Evolutionary conservation across 2,113 vertebrate genomes (phyloP).

Genomic region (Python bivittatus): DNA sequence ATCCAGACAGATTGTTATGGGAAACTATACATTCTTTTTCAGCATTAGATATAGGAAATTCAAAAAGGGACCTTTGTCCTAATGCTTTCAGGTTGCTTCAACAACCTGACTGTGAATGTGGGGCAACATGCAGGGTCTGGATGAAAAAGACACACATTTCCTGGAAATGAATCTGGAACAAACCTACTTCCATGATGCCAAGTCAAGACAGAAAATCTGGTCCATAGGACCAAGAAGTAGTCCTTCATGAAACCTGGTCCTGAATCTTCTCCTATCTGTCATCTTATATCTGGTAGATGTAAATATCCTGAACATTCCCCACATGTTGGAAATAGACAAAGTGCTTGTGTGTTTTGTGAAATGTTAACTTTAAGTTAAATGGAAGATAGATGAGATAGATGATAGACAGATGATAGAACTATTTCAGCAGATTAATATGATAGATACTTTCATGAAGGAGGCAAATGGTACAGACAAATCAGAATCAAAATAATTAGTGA

Average conservation of each 20-base stretch:
- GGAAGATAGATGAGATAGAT: neutral
- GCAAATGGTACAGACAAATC: neutral
- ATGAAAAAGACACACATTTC: neutral
- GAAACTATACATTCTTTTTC: neutral
- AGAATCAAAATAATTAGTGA: neutral
- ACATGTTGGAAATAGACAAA: neutral
- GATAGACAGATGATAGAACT: neutral
- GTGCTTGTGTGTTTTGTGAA: neutral
- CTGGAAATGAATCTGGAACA: neutral
- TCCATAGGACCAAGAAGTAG: neutral
- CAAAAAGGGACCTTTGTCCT: neutral
- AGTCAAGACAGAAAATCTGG: neutral
- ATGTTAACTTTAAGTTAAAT: neutral
- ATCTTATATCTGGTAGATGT: neutral
- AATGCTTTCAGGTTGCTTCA: neutral
- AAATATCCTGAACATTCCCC: neutral
- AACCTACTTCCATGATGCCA: neutral
- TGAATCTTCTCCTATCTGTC: neutral
- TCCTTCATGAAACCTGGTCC: neutral
- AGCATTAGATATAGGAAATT: neutral
- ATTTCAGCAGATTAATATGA: neutral
- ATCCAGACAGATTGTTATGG: neutral
- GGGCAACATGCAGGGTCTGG: neutral
- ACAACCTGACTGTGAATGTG: neutral
- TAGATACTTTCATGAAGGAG: neutral